Evolutionary conservation across 2,113 vertebrate species (phyloP), one percentile per base, ranked within the genome.

Genomic region (Hyperoodon ampullatus): DNA sequence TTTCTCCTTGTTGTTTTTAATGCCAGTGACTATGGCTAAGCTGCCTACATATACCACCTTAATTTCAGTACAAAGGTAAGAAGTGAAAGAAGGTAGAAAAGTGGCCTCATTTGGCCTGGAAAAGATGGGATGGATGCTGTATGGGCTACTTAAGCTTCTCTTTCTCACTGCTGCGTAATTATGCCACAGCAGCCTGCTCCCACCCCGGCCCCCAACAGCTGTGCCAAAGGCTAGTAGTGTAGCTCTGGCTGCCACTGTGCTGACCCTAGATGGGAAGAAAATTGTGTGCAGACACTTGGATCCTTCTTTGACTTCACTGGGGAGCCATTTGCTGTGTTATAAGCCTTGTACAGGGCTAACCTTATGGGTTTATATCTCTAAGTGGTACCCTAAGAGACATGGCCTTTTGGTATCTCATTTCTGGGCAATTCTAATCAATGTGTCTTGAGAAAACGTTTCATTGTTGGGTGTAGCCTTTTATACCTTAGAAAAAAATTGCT

Each of bases 361-460:
- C 12, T 72, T 30, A 42, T 0, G 23, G 47, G 47, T 24, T 50
- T 85, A 6, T 10, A 0, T 65, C 55, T 65, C 23, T 33, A 11
- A 50, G 63, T 30, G 65, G 9, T n/a, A 1, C 63, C 78, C 23
- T 84, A 53, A 93, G 97, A 98, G 98, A 98, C 98, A 97, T 98
- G 98, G 97, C 96, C 98, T 98, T 98, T 97, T 61, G 85, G 90
- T 97, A 96, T 97, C 98, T 98, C 98, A 98, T 98, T 98, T 98
- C 98, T 98, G 98, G 65, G 55, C 90, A 93, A 91, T 88, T 72
- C 13, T 98, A 96, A 80, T 96, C 97, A 90, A 75, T 96, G 71
- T 96, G 68, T 97, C 97, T 83, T 98, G 94, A 97, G 92, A 95
- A 58, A 87, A 95, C 3, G 90, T 97, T 94, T 94, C 18, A 61